Conservation (phyloP, 2,888 invertebrate genomes). For the Hydroisotoma schaefferi region DNA sequence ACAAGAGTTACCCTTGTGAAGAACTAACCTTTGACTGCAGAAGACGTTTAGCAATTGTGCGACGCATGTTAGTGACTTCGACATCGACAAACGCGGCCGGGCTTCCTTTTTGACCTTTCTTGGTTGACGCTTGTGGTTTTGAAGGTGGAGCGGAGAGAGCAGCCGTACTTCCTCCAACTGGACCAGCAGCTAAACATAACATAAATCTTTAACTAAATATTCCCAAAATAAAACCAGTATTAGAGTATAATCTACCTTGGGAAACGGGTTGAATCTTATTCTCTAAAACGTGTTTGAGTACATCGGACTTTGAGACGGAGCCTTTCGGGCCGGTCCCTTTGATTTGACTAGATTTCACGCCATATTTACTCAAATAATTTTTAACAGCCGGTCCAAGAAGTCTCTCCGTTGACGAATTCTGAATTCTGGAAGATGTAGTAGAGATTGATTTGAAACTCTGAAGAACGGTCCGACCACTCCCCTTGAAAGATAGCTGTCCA, state of each 20-base stretch:
- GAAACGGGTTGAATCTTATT: constrained; percentile 54
- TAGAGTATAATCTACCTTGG: constrained; percentile 12
- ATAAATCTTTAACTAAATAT: too few relatives aligned
- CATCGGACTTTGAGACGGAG: constrained; percentile 61
- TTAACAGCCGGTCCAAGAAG: constrained; percentile 61
- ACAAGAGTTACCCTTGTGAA: not conserved
- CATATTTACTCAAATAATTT: constrained; percentile 60
- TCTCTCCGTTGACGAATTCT: not conserved
- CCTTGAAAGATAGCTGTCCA: too few relatives aligned
- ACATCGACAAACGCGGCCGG: constrained; percentile 55
- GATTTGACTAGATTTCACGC: constrained; percentile 54
- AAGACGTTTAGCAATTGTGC: constrained; percentile 63
- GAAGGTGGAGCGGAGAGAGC: constrained; percentile 24
- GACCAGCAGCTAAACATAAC: not conserved
- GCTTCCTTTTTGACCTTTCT: constrained; percentile 18
- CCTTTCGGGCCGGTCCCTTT: constrained; percentile 61
- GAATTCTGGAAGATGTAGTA: not conserved
- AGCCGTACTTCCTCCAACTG: not conserved
- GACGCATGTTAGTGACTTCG: constrained; percentile 60
- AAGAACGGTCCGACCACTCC: too few relatives aligned
- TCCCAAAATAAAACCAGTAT: too few relatives aligned
- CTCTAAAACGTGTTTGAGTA: constrained; percentile 54
- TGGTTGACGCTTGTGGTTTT: constrained; percentile 22
- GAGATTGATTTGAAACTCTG: too few relatives aligned
- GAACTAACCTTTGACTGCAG: constrained; percentile 60